These are phyloP conservation scores for Heliangelus exortis DNA, from an alignment of 2,797 vertebrate species.

Conservation along the genomic window DNA sequence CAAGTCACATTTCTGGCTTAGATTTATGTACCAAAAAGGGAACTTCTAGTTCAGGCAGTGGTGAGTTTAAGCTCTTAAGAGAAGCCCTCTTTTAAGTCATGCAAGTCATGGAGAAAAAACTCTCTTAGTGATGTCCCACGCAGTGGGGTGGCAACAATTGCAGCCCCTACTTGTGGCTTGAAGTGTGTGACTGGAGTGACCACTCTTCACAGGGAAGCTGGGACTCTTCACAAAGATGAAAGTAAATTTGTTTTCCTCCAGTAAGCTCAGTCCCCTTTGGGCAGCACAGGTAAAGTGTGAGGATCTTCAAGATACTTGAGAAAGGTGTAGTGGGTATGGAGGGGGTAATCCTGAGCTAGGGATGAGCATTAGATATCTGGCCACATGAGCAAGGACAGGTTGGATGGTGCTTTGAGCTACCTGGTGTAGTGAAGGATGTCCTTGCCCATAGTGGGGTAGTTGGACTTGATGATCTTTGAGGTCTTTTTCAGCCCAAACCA, in stretches of 20 bases:
- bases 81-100: not conserved
- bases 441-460: no score
- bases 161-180: not conserved
- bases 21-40: not conserved
- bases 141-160: not conserved
- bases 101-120: not conserved
- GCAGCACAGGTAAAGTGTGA: not conserved
- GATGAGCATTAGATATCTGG: not conserved
- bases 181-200: fast-evolving
- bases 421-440: no score
- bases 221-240: not conserved
- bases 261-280: not conserved
- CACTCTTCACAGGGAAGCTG: not conserved
- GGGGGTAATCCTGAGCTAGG: not conserved
- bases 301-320: not conserved
- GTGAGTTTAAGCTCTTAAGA: not conserved
- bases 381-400: not conserved
- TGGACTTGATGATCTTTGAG: no score
- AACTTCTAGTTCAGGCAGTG: not conserved
- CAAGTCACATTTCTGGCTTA: not conserved
- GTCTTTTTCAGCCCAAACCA: no score
- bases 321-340: not conserved
- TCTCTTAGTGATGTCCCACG: not conserved
- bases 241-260: not conserved
- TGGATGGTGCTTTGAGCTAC: no score